Conservation (phyloP, 2,113 vertebrate genomes). For the Illadopsis cleaveri region DNA sequence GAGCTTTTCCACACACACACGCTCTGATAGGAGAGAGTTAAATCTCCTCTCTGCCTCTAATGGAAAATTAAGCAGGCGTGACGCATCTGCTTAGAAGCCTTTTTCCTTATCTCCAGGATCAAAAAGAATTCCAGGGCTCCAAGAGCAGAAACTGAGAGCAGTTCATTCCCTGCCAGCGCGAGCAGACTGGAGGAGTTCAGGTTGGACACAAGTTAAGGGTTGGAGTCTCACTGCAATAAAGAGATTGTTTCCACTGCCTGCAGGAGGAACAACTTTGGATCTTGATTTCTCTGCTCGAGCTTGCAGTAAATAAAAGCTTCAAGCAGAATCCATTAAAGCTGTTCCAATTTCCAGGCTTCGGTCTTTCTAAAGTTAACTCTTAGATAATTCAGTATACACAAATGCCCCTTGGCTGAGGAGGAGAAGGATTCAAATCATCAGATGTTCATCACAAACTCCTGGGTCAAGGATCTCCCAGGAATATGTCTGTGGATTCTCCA, state of each 20-base stretch:
- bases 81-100: slow-evolving; percentile 54
- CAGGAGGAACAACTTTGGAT: neutral
- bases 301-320: slow-evolving; percentile 24
- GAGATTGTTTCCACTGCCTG: neutral
- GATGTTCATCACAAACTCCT: neutral
- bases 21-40: slow-evolving; percentile 28
- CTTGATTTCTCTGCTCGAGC: neutral
- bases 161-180: neutral
- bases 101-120: slow-evolving; percentile 57
- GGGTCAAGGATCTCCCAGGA: neutral
- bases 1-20: neutral
- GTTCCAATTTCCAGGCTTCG: neutral
- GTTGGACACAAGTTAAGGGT: neutral
- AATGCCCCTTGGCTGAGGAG: neutral
- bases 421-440: neutral
- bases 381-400: neutral
- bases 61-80: slow-evolving; percentile 58
- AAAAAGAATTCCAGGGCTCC: slow-evolving; percentile 47
- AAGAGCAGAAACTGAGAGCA: slow-evolving; percentile 30
- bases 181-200: slow-evolving; percentile 20
- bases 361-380: neutral
- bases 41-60: neutral
- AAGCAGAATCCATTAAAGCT: neutral
- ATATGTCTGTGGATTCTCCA: neutral
- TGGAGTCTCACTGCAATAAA: slow-evolving; percentile 7